These are phyloP conservation scores for Sebastolobus alascanus DNA, from an alignment of 2,797 vertebrate species.

Conservation along the genomic window DNA sequence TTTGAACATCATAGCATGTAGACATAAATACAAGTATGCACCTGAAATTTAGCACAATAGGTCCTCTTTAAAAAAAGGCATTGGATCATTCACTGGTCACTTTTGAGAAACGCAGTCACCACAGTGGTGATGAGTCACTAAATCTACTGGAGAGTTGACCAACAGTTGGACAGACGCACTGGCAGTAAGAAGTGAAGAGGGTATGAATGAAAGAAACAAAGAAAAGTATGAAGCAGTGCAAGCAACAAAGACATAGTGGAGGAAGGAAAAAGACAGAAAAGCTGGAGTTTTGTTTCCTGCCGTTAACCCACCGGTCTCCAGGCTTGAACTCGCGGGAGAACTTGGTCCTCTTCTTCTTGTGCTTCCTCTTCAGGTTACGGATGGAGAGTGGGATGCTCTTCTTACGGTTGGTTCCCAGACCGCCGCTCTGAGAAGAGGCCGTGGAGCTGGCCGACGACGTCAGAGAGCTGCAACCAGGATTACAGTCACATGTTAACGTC, in stretches of 20 bases:
- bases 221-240: not conserved
- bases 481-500: not conserved
- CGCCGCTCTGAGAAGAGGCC: slow-evolving; percentile 94
- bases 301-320: slow-evolving; percentile 90
- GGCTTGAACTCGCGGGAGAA: slow-evolving; percentile 95
- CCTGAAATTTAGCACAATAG: no score
- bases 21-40: no score
- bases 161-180: not conserved
- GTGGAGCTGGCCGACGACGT: slow-evolving; percentile 98
- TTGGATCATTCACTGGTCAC: not conserved
- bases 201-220: not conserved
- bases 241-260: not conserved
- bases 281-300: no score
- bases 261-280: not conserved
- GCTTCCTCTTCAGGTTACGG: slow-evolving; percentile 96
- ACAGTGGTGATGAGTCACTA: slow-evolving; percentile 7
- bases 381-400: slow-evolving; percentile 97
- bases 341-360: slow-evolving; percentile 98
- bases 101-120: not conserved
- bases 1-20: no score
- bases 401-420: slow-evolving; percentile 88
- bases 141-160: not conserved
- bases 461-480: slow-evolving; percentile 86
- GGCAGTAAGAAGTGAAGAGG: not conserved
- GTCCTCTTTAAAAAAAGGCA: not conserved